Evolutionary conservation across 2,113 vertebrate genomes (phyloP), one percentile per base, ranked within the genome.

Genomic region (Psettodes erumei): DNA sequence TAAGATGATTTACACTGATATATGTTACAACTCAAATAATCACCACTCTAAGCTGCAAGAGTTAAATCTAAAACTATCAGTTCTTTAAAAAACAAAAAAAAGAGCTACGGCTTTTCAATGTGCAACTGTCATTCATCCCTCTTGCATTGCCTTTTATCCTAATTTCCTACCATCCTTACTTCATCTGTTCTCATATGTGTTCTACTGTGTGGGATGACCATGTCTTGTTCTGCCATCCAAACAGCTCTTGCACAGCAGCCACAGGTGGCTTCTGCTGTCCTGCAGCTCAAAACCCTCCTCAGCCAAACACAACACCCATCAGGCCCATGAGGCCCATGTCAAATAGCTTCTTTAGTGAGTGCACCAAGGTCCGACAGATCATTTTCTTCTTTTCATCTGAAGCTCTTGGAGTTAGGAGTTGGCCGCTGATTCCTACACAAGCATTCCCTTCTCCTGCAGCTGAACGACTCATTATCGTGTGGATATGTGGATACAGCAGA

Each of bases 241-340:
- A 75, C 74, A 50, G 55, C 51, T 83, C 77, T 45, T 55, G 66
- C 65, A 43, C 67, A 58, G 70, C 61, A 94, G 90, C 90, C 93
- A 89, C 95, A 95, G 94, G 94, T 95, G 94, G 93, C 90, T 91
- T 77, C 61, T 53, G 68, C 79, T 86, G 82, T 67, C 86, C 77
- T 89, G 84, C 74, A 25, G 55, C 61, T 82, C 38, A 25, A 15
- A 60, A 69, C 9, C 77, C 69, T 61, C 74, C 35, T 23, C 80
- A 85, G 94, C 93, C 94, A 95, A 95, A 47, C 79, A 91, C 85
- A 95, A 94, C 91, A 95, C 63, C 75, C 35, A 64, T 63, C 78
- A 79, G 75, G 64, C 88, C 82, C 78, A 72, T 35, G 79, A 65
- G 75, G 82, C 78, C 90, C 76, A 66, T 76, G 86, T 71, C 65